Percentiles rank a stretch among this genome's conserved stretches.
These are phyloP conservation scores for Brassicogethes aeneus DNA, from an alignment of 2,888 invertebrate genomes.

Conservation along the genomic window DNA sequence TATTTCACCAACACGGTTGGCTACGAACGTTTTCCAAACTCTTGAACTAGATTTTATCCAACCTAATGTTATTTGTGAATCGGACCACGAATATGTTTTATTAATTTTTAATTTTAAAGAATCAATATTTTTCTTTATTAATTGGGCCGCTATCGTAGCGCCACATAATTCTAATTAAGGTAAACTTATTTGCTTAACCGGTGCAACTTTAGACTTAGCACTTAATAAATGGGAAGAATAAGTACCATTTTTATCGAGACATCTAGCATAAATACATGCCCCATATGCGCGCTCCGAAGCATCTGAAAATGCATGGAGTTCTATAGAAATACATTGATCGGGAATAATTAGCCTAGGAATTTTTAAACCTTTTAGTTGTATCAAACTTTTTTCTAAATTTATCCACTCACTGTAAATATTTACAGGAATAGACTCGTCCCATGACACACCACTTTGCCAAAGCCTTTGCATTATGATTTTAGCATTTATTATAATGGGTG, in stretches of 20 bases:
- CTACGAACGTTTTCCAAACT: neutral
- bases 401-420: slow-evolving; percentile 1
- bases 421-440: slow-evolving; percentile 4
- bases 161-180: slow-evolving; percentile 11
- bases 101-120: neutral
- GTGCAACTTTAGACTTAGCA: slow-evolving; percentile 10
- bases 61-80: neutral
- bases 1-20: neutral
- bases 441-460: neutral
- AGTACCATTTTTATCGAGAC: neutral
- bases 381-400: neutral
- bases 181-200: slow-evolving; percentile 7
- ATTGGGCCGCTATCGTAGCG: slow-evolving; percentile 3
- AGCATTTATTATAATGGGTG: neutral
- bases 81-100: neutral
- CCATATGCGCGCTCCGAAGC: slow-evolving; percentile 4
- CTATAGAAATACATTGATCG: neutral
- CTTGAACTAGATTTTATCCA: neutral
- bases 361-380: no score
- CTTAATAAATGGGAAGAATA: slow-evolving; percentile 5
- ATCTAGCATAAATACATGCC: neutral
- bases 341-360: neutral
- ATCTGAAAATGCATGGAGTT: slow-evolving; percentile 6
- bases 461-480: slow-evolving; percentile 4
- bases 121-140: slow-evolving; percentile 1